Evolutionary conservation across 1,140 invertebrate genomes (phyloP).

Genomic region (Pissodes strobi): DNA sequence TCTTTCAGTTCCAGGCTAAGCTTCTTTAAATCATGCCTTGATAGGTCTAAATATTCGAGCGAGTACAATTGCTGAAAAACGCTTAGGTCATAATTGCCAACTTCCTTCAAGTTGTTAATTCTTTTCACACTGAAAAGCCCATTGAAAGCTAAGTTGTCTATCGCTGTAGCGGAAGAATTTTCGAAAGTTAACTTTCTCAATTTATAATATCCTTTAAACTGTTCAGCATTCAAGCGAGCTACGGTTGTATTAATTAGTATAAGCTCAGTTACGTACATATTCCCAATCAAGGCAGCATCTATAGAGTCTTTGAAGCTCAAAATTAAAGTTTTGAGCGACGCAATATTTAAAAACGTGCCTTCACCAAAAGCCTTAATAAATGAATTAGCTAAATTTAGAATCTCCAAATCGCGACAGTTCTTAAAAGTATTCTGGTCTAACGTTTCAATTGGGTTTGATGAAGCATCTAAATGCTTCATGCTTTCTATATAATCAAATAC

Average conservation of each 20-base stretch:
- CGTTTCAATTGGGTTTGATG: slow-evolving; percentile 1
- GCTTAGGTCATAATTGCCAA: background rate
- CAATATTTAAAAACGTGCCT: background rate
- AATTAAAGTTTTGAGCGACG: slow-evolving; percentile 1
- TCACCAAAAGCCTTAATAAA: background rate
- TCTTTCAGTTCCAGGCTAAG: background rate
- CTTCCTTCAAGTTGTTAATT: background rate
- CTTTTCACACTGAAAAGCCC: slow-evolving; percentile 5
- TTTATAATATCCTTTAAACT: slow-evolving; percentile 15
- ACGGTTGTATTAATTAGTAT: slow-evolving; percentile 7
- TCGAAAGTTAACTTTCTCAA: slow-evolving; percentile 6
- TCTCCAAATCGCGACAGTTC: slow-evolving; percentile 2
- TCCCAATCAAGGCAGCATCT: background rate
- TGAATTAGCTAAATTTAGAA: slow-evolving; percentile 10
- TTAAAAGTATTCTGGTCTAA: slow-evolving; percentile 1
- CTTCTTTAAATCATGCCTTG: slow-evolving; percentile 10
- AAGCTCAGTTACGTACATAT: background rate
- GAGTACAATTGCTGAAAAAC: slow-evolving; percentile 3
- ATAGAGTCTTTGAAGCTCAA: background rate
- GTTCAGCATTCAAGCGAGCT: background rate
- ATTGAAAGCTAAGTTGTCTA: slow-evolving; percentile 6
- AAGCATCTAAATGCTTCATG: background rate
- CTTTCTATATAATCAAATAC: background rate
- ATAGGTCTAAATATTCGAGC: slow-evolving; percentile 2
- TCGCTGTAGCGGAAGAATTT: background rate